A percentile compares a stretch with the other conserved stretches of the same genome.
phyloP scores from a whole-genome alignment of 1,140 invertebrate species.

The Matsumurasca onukii region DNA sequence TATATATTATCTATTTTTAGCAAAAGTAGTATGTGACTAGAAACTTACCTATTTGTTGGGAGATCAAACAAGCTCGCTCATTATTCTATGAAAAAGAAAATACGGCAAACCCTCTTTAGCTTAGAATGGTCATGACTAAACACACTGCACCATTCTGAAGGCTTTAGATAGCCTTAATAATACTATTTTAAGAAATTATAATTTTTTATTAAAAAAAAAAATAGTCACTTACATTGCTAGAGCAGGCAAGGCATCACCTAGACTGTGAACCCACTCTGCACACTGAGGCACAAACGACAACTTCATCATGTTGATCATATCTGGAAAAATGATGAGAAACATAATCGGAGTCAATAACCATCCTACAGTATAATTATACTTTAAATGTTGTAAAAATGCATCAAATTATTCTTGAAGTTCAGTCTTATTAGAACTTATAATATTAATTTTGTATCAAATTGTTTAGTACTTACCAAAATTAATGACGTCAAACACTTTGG shows the following conservation, averaged over 20 bases:
- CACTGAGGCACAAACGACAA: conserved; percentile 81
- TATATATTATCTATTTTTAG: no score
- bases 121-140: no score
- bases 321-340: conserved; percentile 53
- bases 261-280: conserved; percentile 89
- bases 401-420: no score
- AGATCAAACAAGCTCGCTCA: no score
- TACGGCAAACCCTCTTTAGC: no score
- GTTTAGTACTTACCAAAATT: conserved; percentile 81
- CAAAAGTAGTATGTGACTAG: no score
- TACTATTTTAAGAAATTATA: no score
- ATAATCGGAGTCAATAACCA: neutral
- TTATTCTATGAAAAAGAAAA: no score
- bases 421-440: neutral
- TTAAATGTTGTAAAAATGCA: neutral
- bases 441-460: neutral
- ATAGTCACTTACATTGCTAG: conserved; percentile 73
- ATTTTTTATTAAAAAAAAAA: no score
- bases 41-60: no score
- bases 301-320: conserved; percentile 99
- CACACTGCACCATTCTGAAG: no score
- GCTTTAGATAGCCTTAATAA: no score
- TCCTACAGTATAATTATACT: neutral
- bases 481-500: conserved; percentile 98
- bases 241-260: conserved; percentile 83